phyloP scores from a whole-genome alignment of 2,888 invertebrate species.

The Lepidochrysops patricia region DNA sequence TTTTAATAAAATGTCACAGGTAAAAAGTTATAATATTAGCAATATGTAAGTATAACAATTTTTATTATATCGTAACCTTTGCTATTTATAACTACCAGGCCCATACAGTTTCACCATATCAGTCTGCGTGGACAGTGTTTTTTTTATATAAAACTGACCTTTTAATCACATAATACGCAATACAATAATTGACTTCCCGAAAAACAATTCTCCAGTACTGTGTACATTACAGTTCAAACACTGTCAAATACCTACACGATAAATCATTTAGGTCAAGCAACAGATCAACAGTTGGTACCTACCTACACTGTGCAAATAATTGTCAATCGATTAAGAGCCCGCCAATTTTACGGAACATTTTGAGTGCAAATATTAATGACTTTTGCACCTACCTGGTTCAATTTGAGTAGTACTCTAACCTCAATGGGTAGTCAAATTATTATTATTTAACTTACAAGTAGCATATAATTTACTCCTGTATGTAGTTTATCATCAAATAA shows the following conservation, averaged over 20 bases:
- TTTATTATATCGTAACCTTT: too few relatives aligned
- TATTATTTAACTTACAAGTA: background rate
- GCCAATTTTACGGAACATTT: background rate
- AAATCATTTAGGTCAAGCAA: conserved; percentile 2
- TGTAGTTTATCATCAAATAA: too few relatives aligned
- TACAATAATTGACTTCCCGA: background rate
- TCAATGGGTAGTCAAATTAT: background rate
- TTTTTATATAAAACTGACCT: too few relatives aligned
- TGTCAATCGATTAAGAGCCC: background rate
- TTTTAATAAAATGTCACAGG: too few relatives aligned
- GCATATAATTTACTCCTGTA: too few relatives aligned
- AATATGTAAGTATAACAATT: too few relatives aligned
- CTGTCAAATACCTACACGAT: background rate
- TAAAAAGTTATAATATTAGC: too few relatives aligned
- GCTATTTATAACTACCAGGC: too few relatives aligned
- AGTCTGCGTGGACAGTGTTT: background rate
- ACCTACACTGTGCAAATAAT: conserved; percentile 3
- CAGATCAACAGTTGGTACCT: background rate
- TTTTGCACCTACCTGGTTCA: background rate
- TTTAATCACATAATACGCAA: too few relatives aligned
- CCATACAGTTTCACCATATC: too few relatives aligned
- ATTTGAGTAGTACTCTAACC: background rate
- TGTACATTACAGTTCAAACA: background rate
- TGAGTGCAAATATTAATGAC: background rate
- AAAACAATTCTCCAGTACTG: background rate